phyloP scores from a whole-genome alignment of 1,140 invertebrate genomes.

The Neotoxoptera formosana region DNA sequence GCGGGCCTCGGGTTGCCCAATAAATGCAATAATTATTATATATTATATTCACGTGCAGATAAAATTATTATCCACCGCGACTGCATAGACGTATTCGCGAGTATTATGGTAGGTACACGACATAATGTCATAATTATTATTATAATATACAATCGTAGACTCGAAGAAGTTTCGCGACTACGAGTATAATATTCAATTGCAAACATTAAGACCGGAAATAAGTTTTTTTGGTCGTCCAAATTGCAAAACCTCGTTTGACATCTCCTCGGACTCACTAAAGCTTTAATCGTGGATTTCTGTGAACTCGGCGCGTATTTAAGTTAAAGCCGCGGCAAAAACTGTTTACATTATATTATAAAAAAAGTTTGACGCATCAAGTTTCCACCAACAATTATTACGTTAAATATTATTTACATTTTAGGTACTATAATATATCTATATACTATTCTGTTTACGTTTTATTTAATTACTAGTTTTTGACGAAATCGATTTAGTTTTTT shows the following conservation, averaged over 20 bases:
- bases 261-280: neutral
- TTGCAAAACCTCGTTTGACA: neutral
- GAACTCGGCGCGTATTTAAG: neutral
- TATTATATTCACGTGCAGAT: no score
- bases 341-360: neutral
- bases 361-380: neutral
- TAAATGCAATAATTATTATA: neutral
- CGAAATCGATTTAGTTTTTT: no score
- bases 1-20: neutral
- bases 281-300: neutral
- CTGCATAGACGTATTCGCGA: neutral
- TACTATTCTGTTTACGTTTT: no score
- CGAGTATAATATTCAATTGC: neutral
- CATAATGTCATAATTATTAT: neutral
- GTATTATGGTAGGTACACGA: neutral
- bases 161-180: neutral
- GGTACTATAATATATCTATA: no score
- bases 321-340: neutral
- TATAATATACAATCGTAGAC: neutral
- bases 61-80: no score
- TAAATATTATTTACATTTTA: no score
- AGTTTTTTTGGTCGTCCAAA: neutral
- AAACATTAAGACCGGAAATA: neutral
- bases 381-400: neutral
- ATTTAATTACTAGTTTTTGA: no score